These are phyloP conservation scores for Philereme vetulata DNA, from an alignment of 2,888 invertebrate genomes.

Conservation along the genomic window DNA sequence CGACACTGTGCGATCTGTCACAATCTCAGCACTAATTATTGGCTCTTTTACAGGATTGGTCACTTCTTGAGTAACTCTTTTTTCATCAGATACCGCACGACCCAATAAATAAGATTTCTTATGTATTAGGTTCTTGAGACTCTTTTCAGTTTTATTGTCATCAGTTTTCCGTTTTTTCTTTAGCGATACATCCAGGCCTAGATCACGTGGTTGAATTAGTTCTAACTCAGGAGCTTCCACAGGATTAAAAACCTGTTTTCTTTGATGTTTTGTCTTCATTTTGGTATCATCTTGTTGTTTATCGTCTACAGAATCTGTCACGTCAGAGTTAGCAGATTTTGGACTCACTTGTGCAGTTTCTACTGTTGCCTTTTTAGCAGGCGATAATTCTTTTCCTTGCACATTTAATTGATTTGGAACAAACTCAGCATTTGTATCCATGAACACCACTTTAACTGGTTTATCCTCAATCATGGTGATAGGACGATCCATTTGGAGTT, in stretches of 20 bases:
- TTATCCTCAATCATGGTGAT: constrained; percentile 76
- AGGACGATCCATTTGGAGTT: constrained; percentile 65
- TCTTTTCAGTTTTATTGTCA: constrained; percentile 61
- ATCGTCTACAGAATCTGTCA: constrained; percentile 56
- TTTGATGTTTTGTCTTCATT: constrained; percentile 72
- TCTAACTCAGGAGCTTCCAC: constrained; percentile 75
- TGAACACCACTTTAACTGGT: constrained; percentile 75
- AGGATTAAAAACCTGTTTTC: constrained; percentile 78
- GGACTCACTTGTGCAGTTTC: constrained; percentile 45
- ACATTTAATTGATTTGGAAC: constrained; percentile 60
- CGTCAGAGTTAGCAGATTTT: constrained; percentile 66
- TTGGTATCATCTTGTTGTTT: constrained; percentile 63
- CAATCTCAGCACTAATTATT: constrained; percentile 46
- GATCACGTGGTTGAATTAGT: constrained; percentile 71
- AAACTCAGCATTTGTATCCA: constrained; percentile 63
- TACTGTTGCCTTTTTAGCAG: constrained; percentile 54
- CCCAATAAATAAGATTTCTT: constrained; percentile 74
- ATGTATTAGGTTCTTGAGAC: constrained; percentile 60
- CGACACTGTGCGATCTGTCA: constrained; percentile 57
- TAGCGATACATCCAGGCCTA: constrained; percentile 64
- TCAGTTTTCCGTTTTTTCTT: constrained; percentile 72
- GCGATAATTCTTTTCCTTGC: constrained; percentile 69
- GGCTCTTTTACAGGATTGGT: constrained; percentile 47
- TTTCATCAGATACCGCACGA: constrained; percentile 51
- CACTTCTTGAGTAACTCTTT: constrained; percentile 43